These are phyloP conservation scores for Pomatostomus ruficeps DNA, from an alignment of 2,113 vertebrate genomes.

Conservation along the genomic window DNA sequence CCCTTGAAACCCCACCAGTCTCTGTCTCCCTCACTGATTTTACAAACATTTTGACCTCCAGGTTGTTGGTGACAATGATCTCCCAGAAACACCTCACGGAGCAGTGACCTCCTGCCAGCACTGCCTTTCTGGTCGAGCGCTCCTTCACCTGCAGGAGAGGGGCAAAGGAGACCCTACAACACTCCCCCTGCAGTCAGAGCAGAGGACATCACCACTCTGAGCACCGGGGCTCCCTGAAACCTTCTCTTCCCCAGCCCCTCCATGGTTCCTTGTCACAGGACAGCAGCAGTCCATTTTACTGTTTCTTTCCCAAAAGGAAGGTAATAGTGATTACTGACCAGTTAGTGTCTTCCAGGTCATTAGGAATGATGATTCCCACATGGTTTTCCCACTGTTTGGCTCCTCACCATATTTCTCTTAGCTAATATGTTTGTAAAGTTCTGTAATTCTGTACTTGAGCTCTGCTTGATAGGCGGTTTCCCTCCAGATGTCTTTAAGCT, in stretches of 20 bases:
- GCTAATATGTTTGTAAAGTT: background rate
- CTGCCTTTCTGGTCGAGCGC: fast-evolving
- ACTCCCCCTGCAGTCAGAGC: background rate
- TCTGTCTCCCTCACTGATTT: background rate
- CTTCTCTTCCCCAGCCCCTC: background rate
- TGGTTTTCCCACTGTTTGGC: background rate
- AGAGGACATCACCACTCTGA: background rate
- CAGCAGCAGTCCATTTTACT: background rate
- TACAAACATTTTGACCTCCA: background rate
- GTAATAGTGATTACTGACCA: background rate
- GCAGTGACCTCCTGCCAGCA: background rate
- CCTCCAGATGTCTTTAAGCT: background rate
- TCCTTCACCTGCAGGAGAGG: background rate
- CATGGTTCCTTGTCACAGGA: background rate
- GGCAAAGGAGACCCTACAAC: background rate
- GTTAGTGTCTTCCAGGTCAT: background rate
- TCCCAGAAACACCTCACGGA: background rate
- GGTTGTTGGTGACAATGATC: background rate
- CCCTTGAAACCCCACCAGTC: background rate
- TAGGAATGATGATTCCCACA: background rate
- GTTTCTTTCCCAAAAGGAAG: background rate
- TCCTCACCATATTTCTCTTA: background rate
- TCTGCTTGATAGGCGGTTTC: background rate
- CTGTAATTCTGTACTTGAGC: background rate
- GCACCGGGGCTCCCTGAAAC: background rate